Conservation (phyloP, 2,888 invertebrate genomes). For the Drosophila flavopinicola region DNA sequence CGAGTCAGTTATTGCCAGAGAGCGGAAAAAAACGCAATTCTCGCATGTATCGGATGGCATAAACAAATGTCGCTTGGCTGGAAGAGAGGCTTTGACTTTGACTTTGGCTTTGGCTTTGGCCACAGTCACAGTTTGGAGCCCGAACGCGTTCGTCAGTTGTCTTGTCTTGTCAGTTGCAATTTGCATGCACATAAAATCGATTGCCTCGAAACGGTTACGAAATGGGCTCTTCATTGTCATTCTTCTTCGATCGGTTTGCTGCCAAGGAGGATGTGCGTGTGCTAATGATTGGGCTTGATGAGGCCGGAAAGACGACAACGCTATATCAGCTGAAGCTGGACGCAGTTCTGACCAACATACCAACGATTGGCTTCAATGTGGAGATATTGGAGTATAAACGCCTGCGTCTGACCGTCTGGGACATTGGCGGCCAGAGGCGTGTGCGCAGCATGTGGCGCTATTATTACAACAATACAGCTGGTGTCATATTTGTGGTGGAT, state of each 20-base stretch:
- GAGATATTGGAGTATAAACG: conserved; percentile 79
- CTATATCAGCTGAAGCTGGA: conserved; percentile 78
- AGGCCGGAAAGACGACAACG: conserved; percentile 81
- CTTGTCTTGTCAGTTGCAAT: background rate
- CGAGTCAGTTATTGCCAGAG: background rate
- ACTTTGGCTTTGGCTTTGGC: background rate
- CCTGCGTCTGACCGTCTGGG: conserved; percentile 79
- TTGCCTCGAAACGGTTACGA: background rate
- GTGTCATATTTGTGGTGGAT: conserved; percentile 79
- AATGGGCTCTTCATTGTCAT: conserved; percentile 58
- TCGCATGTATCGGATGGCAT: conserved; percentile 4
- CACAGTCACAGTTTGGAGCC: conserved; percentile 11
- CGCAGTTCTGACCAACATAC: conserved; percentile 70
- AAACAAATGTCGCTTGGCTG: conserved; percentile 28
- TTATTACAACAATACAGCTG: conserved; percentile 73
- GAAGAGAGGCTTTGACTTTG: background rate
- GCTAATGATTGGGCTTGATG: conserved; percentile 80
- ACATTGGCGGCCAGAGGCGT: conserved; percentile 78
- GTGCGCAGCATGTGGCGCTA: conserved; percentile 79
- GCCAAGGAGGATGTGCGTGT: conserved; percentile 71
- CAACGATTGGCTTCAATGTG: conserved; percentile 81
- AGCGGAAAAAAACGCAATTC: background rate
- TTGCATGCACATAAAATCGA: background rate
- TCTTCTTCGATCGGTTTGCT: conserved; percentile 61
- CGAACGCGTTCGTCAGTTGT: background rate